Evolutionary conservation across 2,888 invertebrate species (phyloP).

Genomic region (Drosophila birchii): DNA sequence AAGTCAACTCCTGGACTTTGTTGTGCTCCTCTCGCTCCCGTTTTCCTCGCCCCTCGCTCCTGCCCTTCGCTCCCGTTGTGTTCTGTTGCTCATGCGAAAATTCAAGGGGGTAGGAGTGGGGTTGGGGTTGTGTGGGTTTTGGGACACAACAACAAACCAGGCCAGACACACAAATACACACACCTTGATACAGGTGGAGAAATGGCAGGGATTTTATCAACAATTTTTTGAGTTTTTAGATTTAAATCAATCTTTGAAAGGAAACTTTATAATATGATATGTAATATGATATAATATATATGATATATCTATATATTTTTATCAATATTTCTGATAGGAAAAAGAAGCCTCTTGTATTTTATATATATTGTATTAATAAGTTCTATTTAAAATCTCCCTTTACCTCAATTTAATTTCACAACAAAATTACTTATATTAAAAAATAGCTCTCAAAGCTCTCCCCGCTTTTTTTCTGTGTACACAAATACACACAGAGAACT

Average conservation of each 20-base stretch:
- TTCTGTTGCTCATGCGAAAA: slow-evolving; percentile 41
- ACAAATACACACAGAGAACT: slow-evolving; percentile 32
- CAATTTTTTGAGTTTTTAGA: background rate
- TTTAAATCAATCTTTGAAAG: too few relatives aligned
- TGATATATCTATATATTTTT: too few relatives aligned
- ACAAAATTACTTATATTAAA: too few relatives aligned
- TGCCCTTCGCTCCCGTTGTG: slow-evolving; percentile 35
- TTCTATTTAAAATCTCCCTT: too few relatives aligned
- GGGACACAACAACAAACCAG: slow-evolving; percentile 38
- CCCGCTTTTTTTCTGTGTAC: background rate
- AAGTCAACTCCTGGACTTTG: slow-evolving; percentile 83
- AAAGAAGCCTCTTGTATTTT: too few relatives aligned
- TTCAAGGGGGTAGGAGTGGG: background rate
- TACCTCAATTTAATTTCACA: too few relatives aligned
- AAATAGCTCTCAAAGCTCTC: background rate
- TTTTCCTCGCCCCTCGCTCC: background rate
- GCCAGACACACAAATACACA: slow-evolving; percentile 35
- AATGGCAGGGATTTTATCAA: background rate
- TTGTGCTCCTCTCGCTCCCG: slow-evolving; percentile 62
- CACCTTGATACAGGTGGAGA: slow-evolving; percentile 39
- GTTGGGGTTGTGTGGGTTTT: slow-evolving; percentile 6
- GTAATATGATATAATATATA: too few relatives aligned
- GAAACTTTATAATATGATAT: too few relatives aligned
- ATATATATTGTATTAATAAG: too few relatives aligned
- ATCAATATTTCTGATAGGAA: too few relatives aligned